phyloP scores from a whole-genome alignment of 1,140 invertebrate genomes.

The Listronotus bonariensis region DNA sequence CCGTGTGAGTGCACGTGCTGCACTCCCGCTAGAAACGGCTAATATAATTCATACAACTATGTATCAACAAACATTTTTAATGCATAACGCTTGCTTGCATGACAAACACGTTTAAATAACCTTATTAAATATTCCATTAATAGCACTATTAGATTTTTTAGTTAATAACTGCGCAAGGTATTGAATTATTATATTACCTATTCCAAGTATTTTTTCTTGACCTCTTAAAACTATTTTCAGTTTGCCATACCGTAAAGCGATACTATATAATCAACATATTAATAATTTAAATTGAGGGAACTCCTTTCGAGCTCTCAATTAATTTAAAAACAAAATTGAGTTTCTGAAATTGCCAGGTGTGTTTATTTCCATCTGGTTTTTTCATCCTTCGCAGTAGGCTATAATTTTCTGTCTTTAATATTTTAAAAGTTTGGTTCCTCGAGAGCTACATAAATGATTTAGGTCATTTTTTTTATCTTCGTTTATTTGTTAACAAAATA shows the following conservation, averaged over 20 bases:
- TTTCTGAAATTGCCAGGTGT: constrained; percentile 20
- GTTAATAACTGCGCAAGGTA: no score
- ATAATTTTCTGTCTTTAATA: constrained; percentile 5
- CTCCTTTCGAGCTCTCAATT: neutral
- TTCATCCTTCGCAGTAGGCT: neutral
- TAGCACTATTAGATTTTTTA: no score
- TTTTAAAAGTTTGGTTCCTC: neutral
- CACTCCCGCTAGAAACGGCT: no score
- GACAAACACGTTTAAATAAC: no score
- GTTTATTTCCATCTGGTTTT: constrained; percentile 11
- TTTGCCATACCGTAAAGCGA: neutral
- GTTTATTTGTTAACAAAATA: no score
- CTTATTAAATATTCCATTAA: no score
- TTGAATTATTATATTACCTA: no score
- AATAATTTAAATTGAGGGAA: constrained; percentile 23
- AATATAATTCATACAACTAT: no score
- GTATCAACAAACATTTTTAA: no score
- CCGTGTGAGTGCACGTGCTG: no score
- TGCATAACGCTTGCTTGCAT: no score
- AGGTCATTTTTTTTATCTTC: no score
- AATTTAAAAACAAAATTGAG: constrained; percentile 21
- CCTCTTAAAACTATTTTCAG: neutral
- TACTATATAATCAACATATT: constrained; percentile 15
- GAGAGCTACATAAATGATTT: neutral
- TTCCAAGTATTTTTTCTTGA: constrained; percentile 14